Evolutionary conservation across 2,113 vertebrate genomes (phyloP).

Genomic region (Capra hircus): DNA sequence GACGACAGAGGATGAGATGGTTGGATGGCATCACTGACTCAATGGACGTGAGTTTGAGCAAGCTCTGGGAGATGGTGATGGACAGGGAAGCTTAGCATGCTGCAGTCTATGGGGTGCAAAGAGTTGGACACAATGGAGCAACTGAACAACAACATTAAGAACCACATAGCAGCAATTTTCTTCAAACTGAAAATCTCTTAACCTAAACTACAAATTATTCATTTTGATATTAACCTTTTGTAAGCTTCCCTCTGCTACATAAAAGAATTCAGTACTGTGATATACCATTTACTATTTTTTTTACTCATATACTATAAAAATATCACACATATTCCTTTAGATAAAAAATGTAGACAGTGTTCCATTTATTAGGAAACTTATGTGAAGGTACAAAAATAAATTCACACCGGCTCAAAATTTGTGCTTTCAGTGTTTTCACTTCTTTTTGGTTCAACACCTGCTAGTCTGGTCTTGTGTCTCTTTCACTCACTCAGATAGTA

Average conservation of each 20-base stretch:
- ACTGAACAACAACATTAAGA: background rate
- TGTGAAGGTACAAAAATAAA: conserved; percentile 57
- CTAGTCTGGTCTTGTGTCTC: conserved; percentile 66
- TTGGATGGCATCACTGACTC: background rate
- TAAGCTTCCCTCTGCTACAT: background rate
- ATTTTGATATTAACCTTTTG: background rate
- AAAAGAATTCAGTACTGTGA: background rate
- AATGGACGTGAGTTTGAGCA: background rate
- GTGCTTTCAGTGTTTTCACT: conserved; percentile 52
- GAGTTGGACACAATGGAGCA: background rate
- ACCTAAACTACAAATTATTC: background rate
- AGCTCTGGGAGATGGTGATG: background rate
- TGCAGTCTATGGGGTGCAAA: background rate
- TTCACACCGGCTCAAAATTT: background rate
- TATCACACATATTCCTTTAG: background rate
- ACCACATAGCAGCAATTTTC: background rate
- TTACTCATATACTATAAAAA: background rate
- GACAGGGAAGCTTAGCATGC: background rate
- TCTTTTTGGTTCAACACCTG: conserved; percentile 68
- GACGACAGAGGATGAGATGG: background rate
- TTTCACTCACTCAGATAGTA: conserved; percentile 53
- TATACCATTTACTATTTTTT: background rate
- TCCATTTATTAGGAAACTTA: conserved; percentile 25
- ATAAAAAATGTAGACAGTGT: background rate
- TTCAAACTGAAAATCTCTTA: background rate